Percentiles rank a stretch among this genome's conserved stretches.
phyloP scores from a whole-genome alignment of 1,140 invertebrate species.

The Drosophila virilis region DNA sequence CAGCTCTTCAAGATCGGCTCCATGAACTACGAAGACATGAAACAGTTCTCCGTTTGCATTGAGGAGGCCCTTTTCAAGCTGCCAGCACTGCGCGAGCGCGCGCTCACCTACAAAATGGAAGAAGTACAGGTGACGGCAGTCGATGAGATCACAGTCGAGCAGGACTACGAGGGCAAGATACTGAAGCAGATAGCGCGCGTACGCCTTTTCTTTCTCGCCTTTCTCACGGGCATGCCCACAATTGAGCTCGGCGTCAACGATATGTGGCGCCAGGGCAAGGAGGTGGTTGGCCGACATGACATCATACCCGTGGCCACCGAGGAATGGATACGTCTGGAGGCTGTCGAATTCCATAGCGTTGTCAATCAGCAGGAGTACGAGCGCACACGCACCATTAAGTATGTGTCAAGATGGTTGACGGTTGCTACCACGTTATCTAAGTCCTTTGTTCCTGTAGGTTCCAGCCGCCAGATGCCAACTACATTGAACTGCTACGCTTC shows the following conservation, averaged over 20 bases:
- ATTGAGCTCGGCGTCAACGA: slow-evolving; percentile 99
- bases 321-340: slow-evolving; percentile 99
- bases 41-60: slow-evolving; percentile 94
- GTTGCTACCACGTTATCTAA: not conserved
- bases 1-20: slow-evolving; percentile 98
- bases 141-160: slow-evolving; percentile 98
- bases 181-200: slow-evolving; percentile 97
- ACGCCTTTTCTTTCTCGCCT: slow-evolving; percentile 97
- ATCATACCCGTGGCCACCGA: slow-evolving; percentile 99
- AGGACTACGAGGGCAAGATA: slow-evolving; percentile 93
- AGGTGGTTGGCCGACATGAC: slow-evolving; percentile 99
- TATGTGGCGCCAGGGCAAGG: slow-evolving; percentile 97
- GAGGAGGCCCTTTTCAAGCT: slow-evolving; percentile 96
- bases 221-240: slow-evolving; percentile 96
- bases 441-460: slow-evolving; percentile 88
- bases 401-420: slow-evolving; percentile 37
- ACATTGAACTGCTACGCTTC: slow-evolving; percentile 98
- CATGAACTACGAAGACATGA: slow-evolving; percentile 94
- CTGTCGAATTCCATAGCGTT: slow-evolving; percentile 96
- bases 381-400: slow-evolving; percentile 95
- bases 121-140: slow-evolving; percentile 98
- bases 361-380: slow-evolving; percentile 97
- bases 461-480: slow-evolving; percentile 99
- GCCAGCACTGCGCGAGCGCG: slow-evolving; percentile 92
- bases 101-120: slow-evolving; percentile 98